These are phyloP conservation scores for Oxyruncus cristatus DNA, from an alignment of 2,113 vertebrate genomes.

Conservation along the genomic window DNA sequence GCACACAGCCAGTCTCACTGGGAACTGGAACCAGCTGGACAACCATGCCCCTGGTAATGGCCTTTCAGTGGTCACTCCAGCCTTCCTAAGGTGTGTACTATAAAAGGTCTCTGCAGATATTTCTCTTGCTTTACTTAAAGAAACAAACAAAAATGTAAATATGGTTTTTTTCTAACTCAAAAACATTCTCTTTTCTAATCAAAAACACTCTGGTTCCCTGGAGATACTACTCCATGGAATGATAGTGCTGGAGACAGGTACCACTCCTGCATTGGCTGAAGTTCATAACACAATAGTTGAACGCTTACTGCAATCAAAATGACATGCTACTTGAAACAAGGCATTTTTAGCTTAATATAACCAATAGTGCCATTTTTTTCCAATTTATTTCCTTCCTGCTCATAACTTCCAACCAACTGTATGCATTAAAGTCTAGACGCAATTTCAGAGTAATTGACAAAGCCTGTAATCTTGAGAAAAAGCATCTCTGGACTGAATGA, in stretches of 20 bases:
- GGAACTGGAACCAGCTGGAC: not conserved
- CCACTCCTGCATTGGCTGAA: not conserved
- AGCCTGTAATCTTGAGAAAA: not conserved
- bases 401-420: not conserved
- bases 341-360: not conserved
- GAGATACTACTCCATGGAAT: not conserved
- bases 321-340: not conserved
- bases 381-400: not conserved
- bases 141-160: not conserved
- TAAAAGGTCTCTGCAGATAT: fast-evolving
- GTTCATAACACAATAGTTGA: not conserved
- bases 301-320: not conserved
- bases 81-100: fast-evolving
- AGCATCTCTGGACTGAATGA: not conserved
- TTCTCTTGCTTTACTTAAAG: not conserved
- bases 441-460: not conserved
- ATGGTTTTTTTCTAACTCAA: not conserved
- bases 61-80: not conserved
- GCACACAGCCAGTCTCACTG: not conserved
- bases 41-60: fast-evolving
- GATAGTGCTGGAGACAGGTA: fast-evolving
- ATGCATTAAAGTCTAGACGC: not conserved
- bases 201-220: not conserved
- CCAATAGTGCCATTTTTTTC: not conserved
- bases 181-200: not conserved